Evolutionary conservation across 2,797 vertebrate species (phyloP), one percentile per base, ranked within the genome.

Genomic region (Microchirus variegatus): DNA sequence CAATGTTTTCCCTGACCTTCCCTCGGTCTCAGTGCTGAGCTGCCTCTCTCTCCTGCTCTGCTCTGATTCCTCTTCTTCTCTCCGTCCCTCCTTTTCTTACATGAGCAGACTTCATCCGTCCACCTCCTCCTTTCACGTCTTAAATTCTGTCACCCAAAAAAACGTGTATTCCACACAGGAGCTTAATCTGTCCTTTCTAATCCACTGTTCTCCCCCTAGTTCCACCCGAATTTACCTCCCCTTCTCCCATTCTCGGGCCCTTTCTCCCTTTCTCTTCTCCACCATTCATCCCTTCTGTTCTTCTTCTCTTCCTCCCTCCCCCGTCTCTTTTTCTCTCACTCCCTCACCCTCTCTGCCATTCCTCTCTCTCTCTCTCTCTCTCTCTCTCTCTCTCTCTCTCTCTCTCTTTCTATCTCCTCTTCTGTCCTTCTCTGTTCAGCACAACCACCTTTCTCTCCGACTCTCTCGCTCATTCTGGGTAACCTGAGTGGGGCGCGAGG

Each of bases 101-200:
- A 55, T 56, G 70, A 26, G 53, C 76, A 78, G 72, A 80, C 79
- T 80, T 82, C 81, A 84, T 85, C 78, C 53, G 55, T 77, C 75
- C 80, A 83, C 79, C 76, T 84, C 80, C 76, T 45, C 82, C 73
- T 91, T 90, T 89, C 83, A 89, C 62, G 75, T 80, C 70, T 84
- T 74, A 75, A 70, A 81, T 82, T 86, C 86, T 85, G 90, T 90
- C 67, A 84, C 46, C 78, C n/a, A n/a, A n/a, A 22, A 58, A 66
- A 59, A 84, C 79, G 73, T 90, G 85, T 91, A 90, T 91, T 90
- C 84, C 85, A 80, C 82, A 89, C 81, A 87, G 86, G 73, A 80
- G 82, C 90, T 89, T 92, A 93, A 93, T 92, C 91, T 91, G 84
- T 83, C 80, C 84, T 63, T 81, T 86, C 90, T 94, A 93, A 93